A percentile compares a stretch with the other conserved stretches of the same genome.
Conservation (phyloP, 2,113 vertebrate genomes). For the Barnardius zonarius region DNA sequence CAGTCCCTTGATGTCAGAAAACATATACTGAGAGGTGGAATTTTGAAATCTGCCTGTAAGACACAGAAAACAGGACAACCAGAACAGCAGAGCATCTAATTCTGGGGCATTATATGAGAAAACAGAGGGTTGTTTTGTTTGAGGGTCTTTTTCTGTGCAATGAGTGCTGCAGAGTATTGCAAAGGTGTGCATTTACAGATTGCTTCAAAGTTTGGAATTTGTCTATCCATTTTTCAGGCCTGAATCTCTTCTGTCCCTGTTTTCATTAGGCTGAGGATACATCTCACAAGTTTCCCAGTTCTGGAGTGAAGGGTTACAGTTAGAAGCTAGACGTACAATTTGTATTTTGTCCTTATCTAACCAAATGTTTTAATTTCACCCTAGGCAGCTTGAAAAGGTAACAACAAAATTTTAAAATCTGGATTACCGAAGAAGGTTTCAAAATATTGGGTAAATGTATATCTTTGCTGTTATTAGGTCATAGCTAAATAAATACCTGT, state of each 20-base stretch:
- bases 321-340: neutral
- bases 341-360: neutral
- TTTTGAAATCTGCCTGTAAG: neutral
- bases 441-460: neutral
- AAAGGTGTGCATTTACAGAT: neutral
- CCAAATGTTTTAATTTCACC: neutral
- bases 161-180: neutral
- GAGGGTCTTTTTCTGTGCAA: rapidly evolving
- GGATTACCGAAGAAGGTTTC: neutral
- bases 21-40: neutral
- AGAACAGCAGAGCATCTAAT: neutral
- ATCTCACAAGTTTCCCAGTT: neutral
- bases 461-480: neutral
- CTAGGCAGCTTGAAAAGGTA: neutral
- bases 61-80: neutral
- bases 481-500: neutral
- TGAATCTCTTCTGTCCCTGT: neutral
- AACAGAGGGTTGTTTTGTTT: neutral
- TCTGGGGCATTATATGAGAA: neutral
- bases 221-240: neutral
- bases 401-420: neutral
- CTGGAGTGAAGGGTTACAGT: neutral
- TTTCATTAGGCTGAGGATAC: neutral
- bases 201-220: neutral
- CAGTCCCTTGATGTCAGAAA: neutral